Percentiles rank a stretch among this genome's conserved stretches.
phyloP scores from a whole-genome alignment of 1,140 invertebrate genomes.

The Trypoxylus dichotomus region DNA sequence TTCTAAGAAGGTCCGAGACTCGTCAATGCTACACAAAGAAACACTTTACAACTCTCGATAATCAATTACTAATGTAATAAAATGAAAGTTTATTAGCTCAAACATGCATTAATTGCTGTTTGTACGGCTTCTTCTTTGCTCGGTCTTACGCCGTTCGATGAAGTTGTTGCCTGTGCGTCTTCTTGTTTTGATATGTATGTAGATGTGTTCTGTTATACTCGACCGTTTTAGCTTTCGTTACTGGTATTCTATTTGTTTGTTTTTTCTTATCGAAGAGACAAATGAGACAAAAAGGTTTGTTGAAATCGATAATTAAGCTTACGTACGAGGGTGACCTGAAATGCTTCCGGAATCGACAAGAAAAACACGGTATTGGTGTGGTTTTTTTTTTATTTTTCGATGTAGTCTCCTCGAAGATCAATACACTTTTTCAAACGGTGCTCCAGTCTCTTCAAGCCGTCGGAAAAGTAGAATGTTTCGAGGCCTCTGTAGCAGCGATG shows the following conservation, averaged over 20 bases:
- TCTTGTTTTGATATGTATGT: background rate
- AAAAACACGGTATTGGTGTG: no score
- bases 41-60: constrained; percentile 21
- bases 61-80: constrained; percentile 29
- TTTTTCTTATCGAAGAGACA: background rate
- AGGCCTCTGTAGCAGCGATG: no score
- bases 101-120: constrained; percentile 20
- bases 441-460: no score
- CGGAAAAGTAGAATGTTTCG: no score
- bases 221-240: background rate
- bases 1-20: constrained; percentile 28
- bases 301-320: background rate
- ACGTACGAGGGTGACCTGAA: no score
- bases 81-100: background rate
- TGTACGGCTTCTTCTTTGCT: background rate
- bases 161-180: background rate
- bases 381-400: no score
- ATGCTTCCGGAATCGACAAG: no score
- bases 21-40: constrained; percentile 26
- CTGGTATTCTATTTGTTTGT: background rate
- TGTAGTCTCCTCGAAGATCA: no score
- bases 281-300: background rate
- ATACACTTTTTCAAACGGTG: no score
- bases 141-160: background rate
- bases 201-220: background rate